Evolutionary conservation across 2,797 vertebrate genomes (phyloP).

Genomic region (Siniperca scherzeri): DNA sequence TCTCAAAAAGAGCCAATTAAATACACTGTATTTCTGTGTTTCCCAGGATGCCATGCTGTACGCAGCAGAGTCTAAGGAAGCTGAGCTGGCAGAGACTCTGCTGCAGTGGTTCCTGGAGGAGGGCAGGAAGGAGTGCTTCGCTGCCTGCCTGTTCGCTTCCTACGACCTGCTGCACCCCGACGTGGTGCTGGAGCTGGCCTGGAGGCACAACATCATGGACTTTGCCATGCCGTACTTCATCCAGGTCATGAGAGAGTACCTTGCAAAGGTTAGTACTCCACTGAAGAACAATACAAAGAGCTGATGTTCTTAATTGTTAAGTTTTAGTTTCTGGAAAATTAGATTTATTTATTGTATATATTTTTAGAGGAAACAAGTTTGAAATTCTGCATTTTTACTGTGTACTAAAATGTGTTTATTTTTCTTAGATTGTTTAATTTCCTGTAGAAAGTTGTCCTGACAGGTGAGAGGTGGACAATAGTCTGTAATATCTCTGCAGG

Average conservation of each 20-base stretch:
- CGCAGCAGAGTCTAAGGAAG: slow-evolving; percentile 91
- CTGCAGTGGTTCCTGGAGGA: slow-evolving; percentile 95
- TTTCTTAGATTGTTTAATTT: slow-evolving; percentile 41
- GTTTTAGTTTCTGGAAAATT: neutral
- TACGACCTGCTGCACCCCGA: slow-evolving; percentile 93
- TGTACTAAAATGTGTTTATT: slow-evolving; percentile 20
- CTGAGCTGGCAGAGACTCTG: slow-evolving; percentile 90
- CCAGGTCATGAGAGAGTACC: slow-evolving; percentile 94
- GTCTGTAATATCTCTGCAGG: slow-evolving; percentile 31
- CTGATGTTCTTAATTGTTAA: neutral
- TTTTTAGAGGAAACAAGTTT: neutral
- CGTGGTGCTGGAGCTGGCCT: slow-evolving; percentile 91
- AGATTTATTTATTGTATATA: neutral
- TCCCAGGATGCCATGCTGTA: slow-evolving; percentile 93
- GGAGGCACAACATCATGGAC: slow-evolving; percentile 92
- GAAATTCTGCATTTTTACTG: slow-evolving; percentile 1
- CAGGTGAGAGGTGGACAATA: slow-evolving; percentile 37
- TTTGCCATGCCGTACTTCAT: slow-evolving; percentile 96
- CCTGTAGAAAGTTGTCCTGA: slow-evolving; percentile 41
- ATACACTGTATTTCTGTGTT: neutral
- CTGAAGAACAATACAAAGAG: neutral
- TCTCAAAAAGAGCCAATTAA: neutral
- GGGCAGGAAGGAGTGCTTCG: slow-evolving; percentile 91
- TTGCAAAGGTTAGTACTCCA: slow-evolving; percentile 88
- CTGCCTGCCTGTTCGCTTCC: slow-evolving; percentile 92